Percentiles rank a stretch among this genome's conserved stretches.
Evolutionary conservation across 2,113 vertebrate species (phyloP).

Genomic region (Aegotheles bennettii): DNA sequence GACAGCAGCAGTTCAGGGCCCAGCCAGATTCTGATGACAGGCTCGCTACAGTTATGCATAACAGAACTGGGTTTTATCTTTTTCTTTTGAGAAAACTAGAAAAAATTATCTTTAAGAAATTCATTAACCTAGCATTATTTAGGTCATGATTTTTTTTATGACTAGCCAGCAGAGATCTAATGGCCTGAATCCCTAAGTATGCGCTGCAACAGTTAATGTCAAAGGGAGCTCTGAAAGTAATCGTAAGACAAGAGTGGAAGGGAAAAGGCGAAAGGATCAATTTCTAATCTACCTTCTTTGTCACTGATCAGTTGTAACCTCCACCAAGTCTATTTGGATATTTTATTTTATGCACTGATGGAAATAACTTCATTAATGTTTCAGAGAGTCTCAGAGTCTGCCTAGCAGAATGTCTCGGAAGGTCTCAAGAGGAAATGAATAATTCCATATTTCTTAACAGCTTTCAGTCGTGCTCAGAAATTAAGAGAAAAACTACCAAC

Average conservation of each 20-base stretch:
- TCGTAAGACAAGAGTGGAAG: neutral
- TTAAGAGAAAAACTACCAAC: neutral
- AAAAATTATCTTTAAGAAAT: neutral
- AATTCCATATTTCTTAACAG: neutral
- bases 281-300: neutral
- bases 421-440: neutral
- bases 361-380: constrained; percentile 6
- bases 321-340: neutral
- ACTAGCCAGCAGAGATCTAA: neutral
- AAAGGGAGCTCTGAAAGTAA: neutral
- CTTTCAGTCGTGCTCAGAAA: neutral
- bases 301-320: neutral
- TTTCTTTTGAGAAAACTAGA: neutral
- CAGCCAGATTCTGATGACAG: neutral
- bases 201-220: neutral
- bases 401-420: neutral
- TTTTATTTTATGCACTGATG: neutral
- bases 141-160: neutral
- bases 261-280: neutral
- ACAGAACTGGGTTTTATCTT: neutral
- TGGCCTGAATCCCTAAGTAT: neutral
- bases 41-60: neutral
- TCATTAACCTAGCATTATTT: neutral
- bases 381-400: neutral
- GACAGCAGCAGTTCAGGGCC: neutral